Conservation (phyloP, 2,888 invertebrate genomes). For the Dysmachus trigonus region DNA sequence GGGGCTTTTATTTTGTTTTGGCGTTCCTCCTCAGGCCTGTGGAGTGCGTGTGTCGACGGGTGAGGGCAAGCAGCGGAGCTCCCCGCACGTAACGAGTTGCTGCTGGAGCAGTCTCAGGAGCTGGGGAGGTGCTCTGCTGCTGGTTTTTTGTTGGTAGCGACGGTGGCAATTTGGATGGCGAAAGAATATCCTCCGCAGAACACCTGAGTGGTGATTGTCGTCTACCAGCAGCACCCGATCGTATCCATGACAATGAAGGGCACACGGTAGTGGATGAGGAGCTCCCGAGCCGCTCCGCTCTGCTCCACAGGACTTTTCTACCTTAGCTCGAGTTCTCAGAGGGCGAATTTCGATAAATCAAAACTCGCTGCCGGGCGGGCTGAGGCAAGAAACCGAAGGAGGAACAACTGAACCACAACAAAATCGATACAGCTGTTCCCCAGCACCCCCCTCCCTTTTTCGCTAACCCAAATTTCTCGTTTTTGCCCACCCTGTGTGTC, state of each 20-base stretch:
- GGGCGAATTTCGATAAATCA: constrained; percentile 32
- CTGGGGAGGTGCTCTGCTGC: not conserved
- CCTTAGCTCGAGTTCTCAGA: too few relatives aligned
- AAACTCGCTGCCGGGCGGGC: not conserved
- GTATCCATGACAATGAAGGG: constrained; percentile 7
- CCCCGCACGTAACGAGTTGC: not conserved
- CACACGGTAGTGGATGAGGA: not conserved
- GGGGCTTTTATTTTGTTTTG: constrained; percentile 24
- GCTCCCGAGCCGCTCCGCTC: not conserved
- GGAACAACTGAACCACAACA: constrained; percentile 35
- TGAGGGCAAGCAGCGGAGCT: not conserved
- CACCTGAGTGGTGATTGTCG: not conserved
- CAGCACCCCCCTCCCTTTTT: constrained; percentile 9
- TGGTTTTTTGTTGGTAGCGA: too few relatives aligned
- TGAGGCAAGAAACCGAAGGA: not conserved
- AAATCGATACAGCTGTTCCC: constrained; percentile 41
- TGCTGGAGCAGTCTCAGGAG: not conserved
- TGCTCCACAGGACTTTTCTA: too few relatives aligned
- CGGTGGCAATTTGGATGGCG: not conserved
- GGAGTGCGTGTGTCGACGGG: too few relatives aligned
- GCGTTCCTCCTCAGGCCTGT: not conserved
- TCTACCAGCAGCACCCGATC: not conserved
- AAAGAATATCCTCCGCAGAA: not conserved
- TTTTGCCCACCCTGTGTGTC: not conserved
- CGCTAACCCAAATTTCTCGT: constrained; percentile 27